Conservation (phyloP, 2,888 invertebrate species). For the Zootermopsis nevadensis region DNA sequence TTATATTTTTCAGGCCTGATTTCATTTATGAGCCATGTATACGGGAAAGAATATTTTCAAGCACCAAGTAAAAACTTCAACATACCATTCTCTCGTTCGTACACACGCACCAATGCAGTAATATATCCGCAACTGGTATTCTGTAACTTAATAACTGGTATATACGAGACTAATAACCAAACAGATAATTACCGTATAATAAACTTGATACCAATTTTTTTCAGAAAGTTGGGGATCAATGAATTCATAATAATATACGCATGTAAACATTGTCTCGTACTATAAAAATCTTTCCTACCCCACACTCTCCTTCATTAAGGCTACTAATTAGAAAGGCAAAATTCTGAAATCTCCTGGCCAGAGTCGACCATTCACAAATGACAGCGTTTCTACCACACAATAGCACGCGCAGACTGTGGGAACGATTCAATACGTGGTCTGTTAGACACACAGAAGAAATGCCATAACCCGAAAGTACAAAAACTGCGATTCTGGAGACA, state of each 20-base stretch:
- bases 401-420: not conserved
- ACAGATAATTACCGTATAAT: not conserved
- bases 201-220: not conserved
- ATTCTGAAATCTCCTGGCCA: not conserved
- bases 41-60: too few relatives aligned
- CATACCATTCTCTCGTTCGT: too few relatives aligned
- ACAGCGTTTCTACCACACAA: slow-evolving; percentile 2
- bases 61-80: too few relatives aligned
- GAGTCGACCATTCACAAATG: not conserved
- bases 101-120: too few relatives aligned
- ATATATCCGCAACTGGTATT: not conserved
- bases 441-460: too few relatives aligned
- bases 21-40: too few relatives aligned
- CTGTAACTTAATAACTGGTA: not conserved
- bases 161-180: not conserved
- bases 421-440: too few relatives aligned
- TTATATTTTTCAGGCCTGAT: too few relatives aligned
- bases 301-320: not conserved
- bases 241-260: not conserved
- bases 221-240: not conserved
- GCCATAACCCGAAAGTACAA: too few relatives aligned
- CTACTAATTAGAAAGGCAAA: not conserved
- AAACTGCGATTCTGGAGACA: too few relatives aligned
- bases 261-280: not conserved
- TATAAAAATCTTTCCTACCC: not conserved